These are phyloP conservation scores for Drosophila nigritarsus DNA, from an alignment of 2,888 invertebrate genomes.

Conservation along the genomic window DNA sequence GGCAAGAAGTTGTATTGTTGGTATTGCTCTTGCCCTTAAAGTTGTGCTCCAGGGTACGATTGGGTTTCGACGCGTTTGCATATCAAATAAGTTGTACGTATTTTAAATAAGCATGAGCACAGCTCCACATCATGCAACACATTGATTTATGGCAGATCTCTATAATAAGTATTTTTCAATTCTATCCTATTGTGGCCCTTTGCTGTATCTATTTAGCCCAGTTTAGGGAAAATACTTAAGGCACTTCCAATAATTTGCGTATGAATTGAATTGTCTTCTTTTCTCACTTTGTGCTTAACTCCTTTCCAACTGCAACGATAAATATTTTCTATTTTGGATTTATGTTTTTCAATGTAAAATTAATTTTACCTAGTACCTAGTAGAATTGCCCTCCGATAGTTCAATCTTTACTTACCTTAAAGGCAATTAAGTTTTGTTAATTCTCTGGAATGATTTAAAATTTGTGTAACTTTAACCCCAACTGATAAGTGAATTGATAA, in stretches of 20 bases:
- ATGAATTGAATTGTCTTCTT: background rate
- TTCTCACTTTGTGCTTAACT: background rate
- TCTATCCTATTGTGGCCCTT: background rate
- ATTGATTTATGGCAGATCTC: conserved; percentile 53
- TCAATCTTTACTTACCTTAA: background rate
- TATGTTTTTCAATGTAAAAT: background rate
- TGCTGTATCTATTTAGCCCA: background rate
- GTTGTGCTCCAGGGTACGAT: conserved; percentile 8
- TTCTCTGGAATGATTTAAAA: background rate
- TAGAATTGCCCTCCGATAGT: background rate
- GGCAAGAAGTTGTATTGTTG: conserved; percentile 6
- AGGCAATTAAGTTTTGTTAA: background rate
- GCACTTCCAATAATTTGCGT: background rate
- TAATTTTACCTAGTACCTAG: too few species aligned
- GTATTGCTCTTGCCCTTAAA: conserved; percentile 10
- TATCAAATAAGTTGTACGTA: conserved; percentile 34
- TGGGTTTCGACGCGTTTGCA: conserved; percentile 35
- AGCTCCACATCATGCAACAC: background rate
- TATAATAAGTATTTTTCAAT: conserved; percentile 9
- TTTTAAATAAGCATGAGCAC: conserved; percentile 13
- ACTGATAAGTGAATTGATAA: background rate
- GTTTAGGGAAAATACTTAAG: background rate
- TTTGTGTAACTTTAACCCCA: background rate
- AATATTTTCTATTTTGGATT: background rate
- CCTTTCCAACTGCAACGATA: background rate